Evolutionary conservation across 2,797 vertebrate genomes (phyloP), one percentile per base, ranked within the genome.

Genomic region (Xyrichtys novacula): DNA sequence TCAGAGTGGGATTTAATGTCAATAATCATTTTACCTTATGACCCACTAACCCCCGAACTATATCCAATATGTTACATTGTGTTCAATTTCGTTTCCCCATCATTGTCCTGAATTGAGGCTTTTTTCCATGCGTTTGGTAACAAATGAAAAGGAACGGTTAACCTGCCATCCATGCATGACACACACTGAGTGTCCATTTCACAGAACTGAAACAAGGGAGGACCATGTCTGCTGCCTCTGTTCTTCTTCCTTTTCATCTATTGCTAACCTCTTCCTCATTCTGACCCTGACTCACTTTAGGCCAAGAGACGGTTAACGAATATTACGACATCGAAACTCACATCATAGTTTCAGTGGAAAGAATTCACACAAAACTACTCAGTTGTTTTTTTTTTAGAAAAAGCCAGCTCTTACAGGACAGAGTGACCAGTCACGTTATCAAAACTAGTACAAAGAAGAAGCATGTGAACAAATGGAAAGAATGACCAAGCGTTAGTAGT

Each of bases 261-360:
- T 62, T 70, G 65, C 60, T 70, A 56, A 83, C 76, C 83, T 76
- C 90, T 95, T 95, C 94, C 93, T 87, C 91, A 89, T 94, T 94
- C 62, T 84, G 63, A 79, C 65, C 78, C 76, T 93, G 92, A 94
- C 81, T 94, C 92, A 93, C 69, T 74, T 49, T 4, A 25, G 65
- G 78, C 70, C 1, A 8, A 86, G 60, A 56, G 61, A 81, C 88
- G 66, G 88, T 87, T 81, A 78, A 84, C 23, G 6, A 65, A 65
- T 72, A 65, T 94, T 94, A 91, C 85, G 54, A 92, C 91, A 94
- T 87, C 81, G 84, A 90, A 91, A 93, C 90, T 83, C 76, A 65
- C 78, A 80, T 80, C 67, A 78, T 43, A 42, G 86, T 88, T 91
- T 94, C 88, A 57, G 77, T 89, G 88, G 88, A 93, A 93, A 88